Percentiles rank a stretch among this genome's conserved stretches.
Evolutionary conservation across 2,797 vertebrate genomes (phyloP).

Genomic region (Fistularia tabacaria): DNA sequence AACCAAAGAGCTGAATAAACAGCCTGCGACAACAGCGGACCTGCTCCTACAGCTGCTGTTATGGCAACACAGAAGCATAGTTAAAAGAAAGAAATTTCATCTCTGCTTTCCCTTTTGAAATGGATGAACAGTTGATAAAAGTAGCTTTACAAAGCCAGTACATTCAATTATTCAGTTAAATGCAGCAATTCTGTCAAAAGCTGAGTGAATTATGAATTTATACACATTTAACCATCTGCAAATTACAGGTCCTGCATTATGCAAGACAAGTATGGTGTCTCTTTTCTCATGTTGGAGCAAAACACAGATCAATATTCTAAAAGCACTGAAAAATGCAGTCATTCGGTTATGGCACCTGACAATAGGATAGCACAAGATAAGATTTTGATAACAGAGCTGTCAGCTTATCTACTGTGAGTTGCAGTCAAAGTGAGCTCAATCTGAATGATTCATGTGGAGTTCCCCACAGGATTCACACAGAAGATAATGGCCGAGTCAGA

Average conservation of each 20-base stretch:
- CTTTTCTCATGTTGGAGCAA: no score
- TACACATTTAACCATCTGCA: no score
- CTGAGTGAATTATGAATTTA: no score
- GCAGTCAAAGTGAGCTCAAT: constrained; percentile 41
- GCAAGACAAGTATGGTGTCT: no score
- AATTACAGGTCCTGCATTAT: no score
- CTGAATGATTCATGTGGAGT: constrained; percentile 28
- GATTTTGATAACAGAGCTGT: no score
- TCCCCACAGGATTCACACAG: constrained; percentile 39
- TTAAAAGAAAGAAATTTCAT: constrained; percentile 46
- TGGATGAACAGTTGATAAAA: constrained; percentile 31
- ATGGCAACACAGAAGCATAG: constrained; percentile 77
- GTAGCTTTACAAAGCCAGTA: background rate
- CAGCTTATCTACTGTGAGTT: constrained; percentile 26
- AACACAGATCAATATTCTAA: no score
- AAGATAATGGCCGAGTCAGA: constrained; percentile 32
- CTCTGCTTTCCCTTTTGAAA: constrained; percentile 40
- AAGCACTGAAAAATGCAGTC: no score
- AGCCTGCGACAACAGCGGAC: constrained; percentile 76
- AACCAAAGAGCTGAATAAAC: constrained; percentile 75
- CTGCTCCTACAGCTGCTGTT: constrained; percentile 70
- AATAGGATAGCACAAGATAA: no score
- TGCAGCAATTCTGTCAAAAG: background rate
- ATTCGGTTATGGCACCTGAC: no score
- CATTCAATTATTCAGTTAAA: background rate